Base-by-base conservation (phyloP, 2,888 invertebrate species). In the Lissocephala sabroskyi region DNA sequence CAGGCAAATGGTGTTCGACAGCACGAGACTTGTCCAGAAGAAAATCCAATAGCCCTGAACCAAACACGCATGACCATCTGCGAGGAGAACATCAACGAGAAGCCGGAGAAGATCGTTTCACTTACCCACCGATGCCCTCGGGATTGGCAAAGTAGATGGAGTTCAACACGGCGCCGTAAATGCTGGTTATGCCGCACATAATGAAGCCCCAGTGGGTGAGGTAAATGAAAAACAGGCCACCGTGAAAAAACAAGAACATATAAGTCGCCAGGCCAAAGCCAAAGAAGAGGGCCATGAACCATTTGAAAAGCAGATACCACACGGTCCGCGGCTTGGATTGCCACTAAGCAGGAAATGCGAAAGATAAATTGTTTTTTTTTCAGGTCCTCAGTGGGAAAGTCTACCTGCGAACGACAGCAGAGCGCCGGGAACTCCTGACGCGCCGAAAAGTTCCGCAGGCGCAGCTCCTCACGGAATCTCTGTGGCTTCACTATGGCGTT, bases 271-370 rank as follows among this genome's bases (percentile, higher is more conserved):
- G 14, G 1, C 48, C 56, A 0, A 13, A 3, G 0, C 35, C 47
- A 6, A 58, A 65, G n/a, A 58, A 41, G 1, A 13, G 7, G 0
- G 52, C 60, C 19, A 73, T 2, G 0, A 18, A 0, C 56, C 65
- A 68, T 2, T 73, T 63, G 37, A 73, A 67, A 3, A 36, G 7
- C 1, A 71, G 48, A 40, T 51, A 67, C 1, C 6, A 1, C n/a
- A n/a, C n/a, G n/a, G n/a, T n/a, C n/a, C n/a, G n/a, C n/a, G n/a
- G n/a, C n/a, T n/a, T n/a, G n/a, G n/a, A n/a, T n/a, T n/a, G n/a
- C n/a, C n/a, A n/a, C n/a, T n/a, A n/a, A n/a, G n/a, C n/a, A n/a
- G n/a, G n/a, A n/a, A n/a, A n/a, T n/a, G n/a, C n/a, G n/a, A n/a
- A n/a, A n/a, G n/a, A n/a, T n/a, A n/a, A n/a, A n/a, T n/a, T n/a